Conservation (phyloP, 2,888 invertebrate genomes). For the Euproctis similis region DNA sequence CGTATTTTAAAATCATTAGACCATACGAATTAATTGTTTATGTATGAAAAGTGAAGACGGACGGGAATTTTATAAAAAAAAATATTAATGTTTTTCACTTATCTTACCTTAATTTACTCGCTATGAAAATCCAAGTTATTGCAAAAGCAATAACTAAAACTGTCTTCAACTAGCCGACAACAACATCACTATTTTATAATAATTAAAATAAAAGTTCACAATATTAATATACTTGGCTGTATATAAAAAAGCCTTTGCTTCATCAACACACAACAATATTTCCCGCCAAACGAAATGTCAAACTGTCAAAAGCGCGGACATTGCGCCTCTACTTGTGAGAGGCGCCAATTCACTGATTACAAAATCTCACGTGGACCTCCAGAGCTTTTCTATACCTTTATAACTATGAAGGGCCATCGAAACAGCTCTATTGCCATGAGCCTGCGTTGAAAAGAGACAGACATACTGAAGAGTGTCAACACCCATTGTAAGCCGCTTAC, state of each 20-base stretch:
- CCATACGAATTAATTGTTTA: too few relatives aligned
- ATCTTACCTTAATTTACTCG: constrained; percentile 52
- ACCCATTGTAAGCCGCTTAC: constrained; percentile 70
- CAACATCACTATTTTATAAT: constrained; percentile 54
- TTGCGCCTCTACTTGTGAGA: constrained; percentile 62
- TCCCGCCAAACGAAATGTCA: constrained; percentile 73
- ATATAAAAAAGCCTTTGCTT: constrained; percentile 28
- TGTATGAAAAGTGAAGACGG: too few relatives aligned
- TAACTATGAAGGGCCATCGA: constrained; percentile 59
- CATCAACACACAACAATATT: constrained; percentile 39
- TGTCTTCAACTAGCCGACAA: constrained; percentile 51
- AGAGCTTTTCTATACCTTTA: constrained; percentile 55
- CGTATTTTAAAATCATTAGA: too few relatives aligned
- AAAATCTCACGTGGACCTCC: constrained; percentile 72
- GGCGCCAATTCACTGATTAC: constrained; percentile 73
- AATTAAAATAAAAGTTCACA: constrained; percentile 39
- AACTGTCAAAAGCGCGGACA: constrained; percentile 66
- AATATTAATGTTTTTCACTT: too few relatives aligned
- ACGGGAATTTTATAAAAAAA: too few relatives aligned
- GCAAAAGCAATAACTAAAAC: constrained; percentile 62
- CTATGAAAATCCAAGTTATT: constrained; percentile 65
- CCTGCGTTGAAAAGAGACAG: constrained; percentile 44
- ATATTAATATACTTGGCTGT: constrained; percentile 27
- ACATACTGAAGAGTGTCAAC: constrained; percentile 44
- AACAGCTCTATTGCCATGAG: constrained; percentile 45